These are phyloP conservation scores for Noctilio leporinus DNA, from an alignment of 2,113 vertebrate species.

Conservation along the genomic window DNA sequence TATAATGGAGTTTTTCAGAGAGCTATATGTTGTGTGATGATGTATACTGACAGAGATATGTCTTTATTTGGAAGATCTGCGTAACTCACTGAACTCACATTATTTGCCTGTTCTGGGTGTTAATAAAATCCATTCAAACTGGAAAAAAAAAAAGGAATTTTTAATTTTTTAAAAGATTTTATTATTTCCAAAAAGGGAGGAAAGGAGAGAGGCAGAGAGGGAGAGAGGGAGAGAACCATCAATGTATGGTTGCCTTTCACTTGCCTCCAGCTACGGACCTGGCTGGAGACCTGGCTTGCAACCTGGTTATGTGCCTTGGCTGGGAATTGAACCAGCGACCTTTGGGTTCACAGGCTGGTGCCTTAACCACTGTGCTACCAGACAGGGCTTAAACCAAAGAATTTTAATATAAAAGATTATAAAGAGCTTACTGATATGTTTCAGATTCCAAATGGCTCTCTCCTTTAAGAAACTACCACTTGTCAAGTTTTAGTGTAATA, in stretches of 20 bases:
- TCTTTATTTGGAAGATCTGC: not conserved
- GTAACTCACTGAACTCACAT: not conserved
- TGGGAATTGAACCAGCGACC: too few relatives aligned
- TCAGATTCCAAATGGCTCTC: not conserved
- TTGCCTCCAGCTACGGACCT: too few relatives aligned
- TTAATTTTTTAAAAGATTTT: too few relatives aligned
- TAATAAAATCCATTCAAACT: not conserved
- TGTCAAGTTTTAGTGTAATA: not conserved
- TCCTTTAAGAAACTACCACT: not conserved
- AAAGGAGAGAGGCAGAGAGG: too few relatives aligned
- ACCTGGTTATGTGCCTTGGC: too few relatives aligned
- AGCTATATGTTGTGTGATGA: not conserved
- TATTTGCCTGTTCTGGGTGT: not conserved
- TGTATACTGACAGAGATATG: not conserved
- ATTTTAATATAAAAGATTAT: not conserved
- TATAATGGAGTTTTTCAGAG: not conserved
- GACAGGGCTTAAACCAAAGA: not conserved
- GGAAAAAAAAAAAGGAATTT: too few relatives aligned
- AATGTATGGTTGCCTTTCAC: too few relatives aligned
- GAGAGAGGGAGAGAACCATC: too few relatives aligned
- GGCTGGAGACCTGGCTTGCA: too few relatives aligned
- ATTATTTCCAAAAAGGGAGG: too few relatives aligned
- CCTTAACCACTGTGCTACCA: too few relatives aligned
- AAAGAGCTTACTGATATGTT: not conserved
- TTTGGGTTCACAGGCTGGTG: too few relatives aligned